These are phyloP conservation scores for Eonycteris spelaea DNA, from an alignment of 2,113 vertebrate genomes.

Conservation along the genomic window DNA sequence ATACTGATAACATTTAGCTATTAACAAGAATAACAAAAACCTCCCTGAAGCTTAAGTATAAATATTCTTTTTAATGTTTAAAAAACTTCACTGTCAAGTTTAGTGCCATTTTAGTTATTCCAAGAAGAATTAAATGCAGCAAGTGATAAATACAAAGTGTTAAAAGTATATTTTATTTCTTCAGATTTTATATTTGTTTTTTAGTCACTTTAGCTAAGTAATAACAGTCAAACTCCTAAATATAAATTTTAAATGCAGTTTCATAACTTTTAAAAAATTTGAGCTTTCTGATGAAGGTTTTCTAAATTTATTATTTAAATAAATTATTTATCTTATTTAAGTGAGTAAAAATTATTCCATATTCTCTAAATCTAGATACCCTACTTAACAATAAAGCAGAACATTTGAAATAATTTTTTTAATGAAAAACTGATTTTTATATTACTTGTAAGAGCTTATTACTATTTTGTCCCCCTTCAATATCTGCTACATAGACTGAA, in stretches of 20 bases:
- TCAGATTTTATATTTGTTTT: constrained; percentile 14
- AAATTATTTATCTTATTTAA: neutral
- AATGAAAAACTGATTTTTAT: neutral
- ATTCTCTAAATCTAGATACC: neutral
- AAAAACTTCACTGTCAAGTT: neutral
- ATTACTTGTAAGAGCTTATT: neutral
- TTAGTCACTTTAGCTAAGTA: neutral
- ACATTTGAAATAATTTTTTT: neutral
- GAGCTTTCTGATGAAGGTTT: neutral
- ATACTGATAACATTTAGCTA: neutral
- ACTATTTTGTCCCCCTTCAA: neutral
- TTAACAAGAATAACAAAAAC: neutral
- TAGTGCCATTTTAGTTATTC: neutral
- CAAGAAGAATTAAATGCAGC: neutral
- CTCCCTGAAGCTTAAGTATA: neutral
- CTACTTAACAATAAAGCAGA: neutral
- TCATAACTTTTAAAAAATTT: neutral
- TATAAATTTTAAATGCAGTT: constrained; percentile 3
- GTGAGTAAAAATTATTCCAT: constrained; percentile 8
- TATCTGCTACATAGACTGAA: neutral
- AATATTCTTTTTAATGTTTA: neutral
- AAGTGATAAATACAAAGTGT: neutral
- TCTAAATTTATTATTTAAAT: neutral
- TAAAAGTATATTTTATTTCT: constrained; percentile 28
- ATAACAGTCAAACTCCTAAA: neutral